A percentile compares a stretch with the other conserved stretches of the same genome.
phyloP scores from a whole-genome alignment of 2,888 invertebrate genomes.

The Lasioglossum malachurum region DNA sequence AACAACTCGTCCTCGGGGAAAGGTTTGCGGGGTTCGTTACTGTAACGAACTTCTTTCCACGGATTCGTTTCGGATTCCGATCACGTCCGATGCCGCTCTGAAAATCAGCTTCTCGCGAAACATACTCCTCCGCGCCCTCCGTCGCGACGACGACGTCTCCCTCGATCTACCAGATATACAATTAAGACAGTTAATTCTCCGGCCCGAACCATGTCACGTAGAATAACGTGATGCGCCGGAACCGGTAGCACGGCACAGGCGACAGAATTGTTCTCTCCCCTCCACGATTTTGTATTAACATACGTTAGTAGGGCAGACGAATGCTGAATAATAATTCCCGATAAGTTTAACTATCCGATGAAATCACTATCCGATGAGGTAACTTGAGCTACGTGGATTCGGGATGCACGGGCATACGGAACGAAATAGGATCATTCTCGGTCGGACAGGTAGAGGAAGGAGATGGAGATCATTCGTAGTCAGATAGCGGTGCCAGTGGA shows the following conservation, averaged over 20 bases:
- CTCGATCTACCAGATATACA: conserved; percentile 11
- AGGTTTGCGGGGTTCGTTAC: conserved; percentile 75
- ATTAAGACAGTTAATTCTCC: conserved; percentile 4
- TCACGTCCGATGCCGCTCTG: conserved; percentile 52
- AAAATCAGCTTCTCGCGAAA: conserved; percentile 59
- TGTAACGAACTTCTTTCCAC: conserved; percentile 77
- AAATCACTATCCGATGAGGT: conserved; percentile 3
- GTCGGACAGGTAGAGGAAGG: conserved; percentile 2
- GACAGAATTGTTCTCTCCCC: neutral
- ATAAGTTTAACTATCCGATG: conserved; percentile 1
- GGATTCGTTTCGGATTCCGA: conserved; percentile 71
- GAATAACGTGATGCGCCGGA: neutral
- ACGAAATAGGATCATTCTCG: conserved; percentile 7
- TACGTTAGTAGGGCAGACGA: neutral
- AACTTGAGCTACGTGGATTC: neutral
- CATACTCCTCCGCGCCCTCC: conserved; percentile 19
- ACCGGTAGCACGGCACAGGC: neutral
- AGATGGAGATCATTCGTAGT: conserved; percentile 38
- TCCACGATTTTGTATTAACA: neutral
- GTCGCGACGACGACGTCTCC: neutral
- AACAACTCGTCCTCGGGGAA: conserved; percentile 37
- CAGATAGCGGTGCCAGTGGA: conserved; percentile 26
- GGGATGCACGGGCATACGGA: neutral
- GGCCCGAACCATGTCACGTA: conserved; percentile 6
- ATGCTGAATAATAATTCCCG: conserved; percentile 8